These are phyloP conservation scores for Cromileptes altivelis DNA, from an alignment of 2,113 vertebrate genomes.

Conservation along the genomic window DNA sequence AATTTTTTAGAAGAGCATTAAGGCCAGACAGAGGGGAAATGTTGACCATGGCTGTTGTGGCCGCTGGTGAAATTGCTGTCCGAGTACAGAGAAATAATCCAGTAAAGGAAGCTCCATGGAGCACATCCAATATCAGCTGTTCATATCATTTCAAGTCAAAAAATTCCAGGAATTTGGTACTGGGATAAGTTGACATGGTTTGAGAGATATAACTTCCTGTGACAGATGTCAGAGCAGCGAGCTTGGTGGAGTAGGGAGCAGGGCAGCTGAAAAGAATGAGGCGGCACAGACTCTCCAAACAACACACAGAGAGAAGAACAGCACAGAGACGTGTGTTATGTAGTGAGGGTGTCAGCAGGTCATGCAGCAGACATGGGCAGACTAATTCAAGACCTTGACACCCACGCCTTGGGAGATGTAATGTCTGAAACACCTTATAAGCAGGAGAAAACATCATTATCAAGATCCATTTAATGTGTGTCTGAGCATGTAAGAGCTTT, in stretches of 20 bases:
- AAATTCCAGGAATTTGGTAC: neutral
- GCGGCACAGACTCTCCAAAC: neutral
- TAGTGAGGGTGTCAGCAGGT: neutral
- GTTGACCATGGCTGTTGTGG: no score
- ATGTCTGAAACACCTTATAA: neutral
- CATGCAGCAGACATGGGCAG: neutral
- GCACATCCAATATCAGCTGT: neutral
- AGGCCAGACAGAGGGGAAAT: no score
- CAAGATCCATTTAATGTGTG: neutral
- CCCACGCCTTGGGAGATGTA: neutral
- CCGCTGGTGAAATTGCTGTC: no score
- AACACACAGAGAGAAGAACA: neutral
- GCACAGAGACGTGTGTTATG: neutral
- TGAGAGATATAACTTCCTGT: conserved; percentile 34
- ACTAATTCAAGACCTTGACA: neutral
- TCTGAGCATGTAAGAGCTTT: neutral
- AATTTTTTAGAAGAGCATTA: no score
- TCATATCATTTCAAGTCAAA: neutral
- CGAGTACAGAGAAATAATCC: neutral
- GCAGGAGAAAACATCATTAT: neutral
- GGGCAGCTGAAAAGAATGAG: conserved; percentile 6
- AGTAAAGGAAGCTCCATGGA: neutral
- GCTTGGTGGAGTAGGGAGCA: neutral
- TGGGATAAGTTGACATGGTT: conserved; percentile 36
- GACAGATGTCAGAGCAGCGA: conserved; percentile 23